Conservation (phyloP, 1,140 invertebrate genomes). For the Anastrepha ludens region DNA sequence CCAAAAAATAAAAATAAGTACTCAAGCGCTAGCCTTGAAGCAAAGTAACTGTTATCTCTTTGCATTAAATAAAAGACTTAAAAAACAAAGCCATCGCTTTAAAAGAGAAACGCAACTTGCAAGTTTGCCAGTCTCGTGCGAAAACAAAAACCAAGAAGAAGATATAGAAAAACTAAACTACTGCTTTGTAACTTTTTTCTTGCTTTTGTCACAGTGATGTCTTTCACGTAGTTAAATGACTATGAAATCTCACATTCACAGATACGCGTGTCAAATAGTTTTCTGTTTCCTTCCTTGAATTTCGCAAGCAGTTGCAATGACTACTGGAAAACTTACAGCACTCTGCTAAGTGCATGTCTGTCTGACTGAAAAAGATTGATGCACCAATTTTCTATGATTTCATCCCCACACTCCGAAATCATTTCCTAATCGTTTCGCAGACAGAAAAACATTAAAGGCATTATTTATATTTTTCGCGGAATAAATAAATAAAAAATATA, state of each 20-base stretch:
- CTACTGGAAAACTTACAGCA: too few relatives aligned
- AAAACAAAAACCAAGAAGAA: background rate
- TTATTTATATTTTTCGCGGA: too few relatives aligned
- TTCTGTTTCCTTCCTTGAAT: too few relatives aligned
- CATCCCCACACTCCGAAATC: too few relatives aligned
- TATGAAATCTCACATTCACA: background rate
- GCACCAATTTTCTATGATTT: too few relatives aligned
- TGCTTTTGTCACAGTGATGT: constrained; percentile 6
- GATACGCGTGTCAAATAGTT: background rate
- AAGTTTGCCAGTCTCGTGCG: background rate
- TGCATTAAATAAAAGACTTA: too few relatives aligned
- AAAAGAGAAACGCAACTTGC: background rate
- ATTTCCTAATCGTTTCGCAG: too few relatives aligned
- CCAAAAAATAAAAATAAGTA: background rate
- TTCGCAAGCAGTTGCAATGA: too few relatives aligned
- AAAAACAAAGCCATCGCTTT: background rate
- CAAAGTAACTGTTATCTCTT: background rate
- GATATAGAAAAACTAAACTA: background rate
- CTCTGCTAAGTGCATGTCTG: too few relatives aligned
- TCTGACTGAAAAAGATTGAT: too few relatives aligned
- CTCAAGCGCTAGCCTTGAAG: background rate
- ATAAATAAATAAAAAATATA: too few relatives aligned
- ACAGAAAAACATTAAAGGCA: too few relatives aligned
- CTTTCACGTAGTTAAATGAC: background rate
- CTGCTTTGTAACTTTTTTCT: constrained; percentile 10